phyloP scores from a whole-genome alignment of 1,140 invertebrate species.

The Sminthurinus signatus region DNA sequence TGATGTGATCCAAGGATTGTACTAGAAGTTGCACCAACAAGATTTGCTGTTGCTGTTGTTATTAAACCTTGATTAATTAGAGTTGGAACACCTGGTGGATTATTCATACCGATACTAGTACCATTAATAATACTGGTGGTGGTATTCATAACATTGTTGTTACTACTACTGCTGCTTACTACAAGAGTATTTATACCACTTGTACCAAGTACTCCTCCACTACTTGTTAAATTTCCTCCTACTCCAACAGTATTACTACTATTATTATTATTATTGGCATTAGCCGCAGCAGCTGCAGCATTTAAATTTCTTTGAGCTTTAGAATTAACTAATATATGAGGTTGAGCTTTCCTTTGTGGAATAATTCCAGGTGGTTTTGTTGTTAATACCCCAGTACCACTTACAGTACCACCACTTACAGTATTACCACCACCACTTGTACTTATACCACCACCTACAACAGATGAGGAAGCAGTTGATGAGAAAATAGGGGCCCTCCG shows the following conservation, averaged over 20 bases:
- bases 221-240: background rate
- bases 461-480: background rate
- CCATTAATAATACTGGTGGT: background rate
- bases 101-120: background rate
- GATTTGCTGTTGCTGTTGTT: background rate
- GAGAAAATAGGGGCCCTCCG: conserved; percentile 16
- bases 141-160: background rate
- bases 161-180: background rate
- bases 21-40: background rate
- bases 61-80: background rate
- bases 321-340: conserved; percentile 30
- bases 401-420: background rate
- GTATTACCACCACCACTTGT: conserved; percentile 6
- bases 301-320: conserved; percentile 29
- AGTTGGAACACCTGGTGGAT: too few relatives aligned
- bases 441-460: too few relatives aligned
- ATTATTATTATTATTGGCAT: conserved; percentile 9
- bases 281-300: background rate
- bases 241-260: conserved; percentile 7
- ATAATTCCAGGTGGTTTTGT: conserved; percentile 12
- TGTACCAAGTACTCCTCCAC: background rate
- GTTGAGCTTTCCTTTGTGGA: conserved; percentile 28
- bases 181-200: background rate
- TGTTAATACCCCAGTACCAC: background rate
- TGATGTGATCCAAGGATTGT: background rate